Evolutionary conservation across 2,113 vertebrate genomes (phyloP).

Genomic region (Acrocephalus arundinaceus): DNA sequence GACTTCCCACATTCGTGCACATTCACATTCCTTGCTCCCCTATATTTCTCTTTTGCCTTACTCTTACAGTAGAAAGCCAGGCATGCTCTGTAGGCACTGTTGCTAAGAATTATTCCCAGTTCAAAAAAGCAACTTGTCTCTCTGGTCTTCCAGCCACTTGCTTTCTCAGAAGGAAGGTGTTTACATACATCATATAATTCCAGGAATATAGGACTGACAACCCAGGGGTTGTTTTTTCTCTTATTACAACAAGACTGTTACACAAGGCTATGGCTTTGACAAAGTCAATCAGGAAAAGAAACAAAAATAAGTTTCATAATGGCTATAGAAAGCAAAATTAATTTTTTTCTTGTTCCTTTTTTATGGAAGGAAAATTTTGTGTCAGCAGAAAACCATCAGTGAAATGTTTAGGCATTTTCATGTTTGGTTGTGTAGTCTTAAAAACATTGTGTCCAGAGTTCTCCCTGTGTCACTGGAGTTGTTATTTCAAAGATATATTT

Average conservation of each 20-base stretch:
- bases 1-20: neutral
- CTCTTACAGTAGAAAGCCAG: neutral
- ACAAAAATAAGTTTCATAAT: neutral
- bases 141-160: neutral
- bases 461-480: neutral
- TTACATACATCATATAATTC: neutral
- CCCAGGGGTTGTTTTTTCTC: neutral
- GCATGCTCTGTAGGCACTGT: neutral
- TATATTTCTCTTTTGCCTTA: neutral
- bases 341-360: neutral
- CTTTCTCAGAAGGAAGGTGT: neutral
- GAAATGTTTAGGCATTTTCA: neutral
- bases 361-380: neutral
- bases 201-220: neutral
- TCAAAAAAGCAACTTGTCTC: neutral
- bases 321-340: neutral
- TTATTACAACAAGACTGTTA: neutral
- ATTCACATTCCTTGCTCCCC: neutral
- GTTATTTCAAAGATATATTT: neutral
- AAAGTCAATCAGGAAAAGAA: neutral
- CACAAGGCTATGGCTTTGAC: neutral
- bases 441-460: neutral
- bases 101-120: neutral
- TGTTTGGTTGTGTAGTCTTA: neutral
- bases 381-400: neutral